Evolutionary conservation across 23 tunicate species (phyloP).

Genomic region (Botrylloides violaceus): DNA sequence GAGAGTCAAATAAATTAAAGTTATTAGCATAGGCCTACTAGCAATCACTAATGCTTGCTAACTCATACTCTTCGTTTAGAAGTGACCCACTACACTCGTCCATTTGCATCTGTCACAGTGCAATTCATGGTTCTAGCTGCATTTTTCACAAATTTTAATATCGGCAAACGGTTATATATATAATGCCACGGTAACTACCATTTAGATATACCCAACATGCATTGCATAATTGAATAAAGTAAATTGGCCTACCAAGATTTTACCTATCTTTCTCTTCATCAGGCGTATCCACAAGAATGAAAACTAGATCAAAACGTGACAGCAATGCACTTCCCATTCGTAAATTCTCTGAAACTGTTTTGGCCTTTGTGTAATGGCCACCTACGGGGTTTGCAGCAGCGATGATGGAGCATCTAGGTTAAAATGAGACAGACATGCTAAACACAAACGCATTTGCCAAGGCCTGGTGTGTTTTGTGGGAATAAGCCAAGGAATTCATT

Average conservation of each 20-base stretch:
- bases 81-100: no score
- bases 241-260: neutral
- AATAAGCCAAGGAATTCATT: no score
- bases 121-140: no score
- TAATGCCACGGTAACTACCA: neutral
- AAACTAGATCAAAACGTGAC: constrained; percentile 88
- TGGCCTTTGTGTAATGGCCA: constrained; percentile 90
- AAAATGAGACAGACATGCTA: neutral
- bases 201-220: no score
- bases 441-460: no score
- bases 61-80: neutral
- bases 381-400: constrained; percentile 92
- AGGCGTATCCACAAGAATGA: constrained; percentile 79
- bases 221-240: no score
- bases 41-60: neutral
- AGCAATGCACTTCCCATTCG: constrained; percentile 80
- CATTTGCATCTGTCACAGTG: no score
- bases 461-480: no score
- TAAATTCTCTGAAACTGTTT: constrained; percentile 89
- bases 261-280: constrained; percentile 78
- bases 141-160: no score
- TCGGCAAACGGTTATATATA: neutral
- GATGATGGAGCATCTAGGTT: constrained; percentile 71
- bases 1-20: neutral
- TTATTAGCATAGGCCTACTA: neutral